phyloP scores from a whole-genome alignment of 2,113 vertebrate genomes.

The Muscicapa adusta region DNA sequence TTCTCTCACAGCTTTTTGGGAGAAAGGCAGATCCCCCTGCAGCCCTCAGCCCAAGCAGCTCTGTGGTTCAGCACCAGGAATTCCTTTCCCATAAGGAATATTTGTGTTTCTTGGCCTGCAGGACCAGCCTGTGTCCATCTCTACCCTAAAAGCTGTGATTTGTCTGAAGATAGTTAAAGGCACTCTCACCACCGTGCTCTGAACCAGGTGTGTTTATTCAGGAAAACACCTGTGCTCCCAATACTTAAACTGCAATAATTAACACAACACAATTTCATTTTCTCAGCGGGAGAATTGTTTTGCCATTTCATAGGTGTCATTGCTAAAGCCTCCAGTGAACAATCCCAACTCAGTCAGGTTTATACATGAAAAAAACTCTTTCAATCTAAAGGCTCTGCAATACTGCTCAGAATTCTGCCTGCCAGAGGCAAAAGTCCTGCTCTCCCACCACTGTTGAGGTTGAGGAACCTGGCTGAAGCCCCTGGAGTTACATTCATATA shows the following conservation, averaged over 20 bases:
- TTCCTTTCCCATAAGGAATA: background rate
- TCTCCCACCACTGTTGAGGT: background rate
- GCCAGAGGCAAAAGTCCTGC: background rate
- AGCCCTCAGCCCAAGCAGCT: background rate
- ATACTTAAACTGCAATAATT: background rate
- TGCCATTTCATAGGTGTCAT: background rate
- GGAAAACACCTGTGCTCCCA: background rate
- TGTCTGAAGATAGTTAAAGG: background rate
- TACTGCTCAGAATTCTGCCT: background rate
- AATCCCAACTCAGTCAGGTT: background rate
- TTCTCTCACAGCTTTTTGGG: background rate
- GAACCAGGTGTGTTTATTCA: background rate
- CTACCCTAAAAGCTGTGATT: background rate
- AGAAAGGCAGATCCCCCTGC: background rate
- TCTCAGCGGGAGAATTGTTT: background rate
- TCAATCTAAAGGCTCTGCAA: constrained; percentile 31
- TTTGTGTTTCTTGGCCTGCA: background rate
- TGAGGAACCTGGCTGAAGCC: background rate
- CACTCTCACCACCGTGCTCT: rapidly evolving
- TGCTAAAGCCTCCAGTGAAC: background rate
- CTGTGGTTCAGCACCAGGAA: background rate
- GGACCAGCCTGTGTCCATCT: background rate
- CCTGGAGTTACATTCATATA: background rate
- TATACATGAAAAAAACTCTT: background rate
- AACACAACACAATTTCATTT: background rate